phyloP scores from a whole-genome alignment of 2,888 invertebrate species.

The Iselma pallidipennis region DNA sequence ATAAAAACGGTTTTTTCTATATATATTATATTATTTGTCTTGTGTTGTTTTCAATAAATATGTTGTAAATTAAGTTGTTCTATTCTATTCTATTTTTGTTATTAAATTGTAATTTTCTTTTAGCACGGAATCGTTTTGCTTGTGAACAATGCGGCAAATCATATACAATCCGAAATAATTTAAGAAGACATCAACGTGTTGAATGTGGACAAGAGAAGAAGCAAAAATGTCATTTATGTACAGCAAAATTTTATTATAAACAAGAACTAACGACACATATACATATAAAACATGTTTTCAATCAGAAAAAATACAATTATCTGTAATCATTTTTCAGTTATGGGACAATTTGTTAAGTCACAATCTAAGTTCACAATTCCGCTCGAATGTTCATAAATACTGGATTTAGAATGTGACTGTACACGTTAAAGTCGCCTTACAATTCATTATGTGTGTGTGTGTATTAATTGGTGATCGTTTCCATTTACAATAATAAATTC shows the following conservation, averaged over 20 bases:
- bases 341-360: too few species aligned
- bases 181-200: slow-evolving; percentile 39
- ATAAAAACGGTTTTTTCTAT: too few species aligned
- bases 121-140: slow-evolving; percentile 13
- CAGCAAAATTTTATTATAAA: slow-evolving; percentile 42
- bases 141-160: slow-evolving; percentile 34
- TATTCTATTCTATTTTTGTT: neutral
- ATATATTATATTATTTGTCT: too few species aligned
- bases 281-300: slow-evolving; percentile 14
- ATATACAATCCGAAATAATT: slow-evolving; percentile 35
- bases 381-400: too few species aligned
- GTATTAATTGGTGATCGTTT: neutral
- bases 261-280: slow-evolving; percentile 40
- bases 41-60: neutral
- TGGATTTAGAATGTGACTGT: too few species aligned
- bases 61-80: neutral
- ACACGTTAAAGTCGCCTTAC: too few species aligned
- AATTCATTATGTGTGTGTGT: slow-evolving; percentile 5
- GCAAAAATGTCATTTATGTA: slow-evolving; percentile 36
- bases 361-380: too few species aligned
- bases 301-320: too few species aligned
- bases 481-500: slow-evolving; percentile 8
- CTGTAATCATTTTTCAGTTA: too few species aligned
- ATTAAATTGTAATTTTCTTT: slow-evolving; percentile 1
- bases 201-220: slow-evolving; percentile 46